A percentile compares a stretch with the other conserved stretches of the same genome.
phyloP scores from a whole-genome alignment of 1,140 invertebrate genomes.

The Drosophila murphyi region DNA sequence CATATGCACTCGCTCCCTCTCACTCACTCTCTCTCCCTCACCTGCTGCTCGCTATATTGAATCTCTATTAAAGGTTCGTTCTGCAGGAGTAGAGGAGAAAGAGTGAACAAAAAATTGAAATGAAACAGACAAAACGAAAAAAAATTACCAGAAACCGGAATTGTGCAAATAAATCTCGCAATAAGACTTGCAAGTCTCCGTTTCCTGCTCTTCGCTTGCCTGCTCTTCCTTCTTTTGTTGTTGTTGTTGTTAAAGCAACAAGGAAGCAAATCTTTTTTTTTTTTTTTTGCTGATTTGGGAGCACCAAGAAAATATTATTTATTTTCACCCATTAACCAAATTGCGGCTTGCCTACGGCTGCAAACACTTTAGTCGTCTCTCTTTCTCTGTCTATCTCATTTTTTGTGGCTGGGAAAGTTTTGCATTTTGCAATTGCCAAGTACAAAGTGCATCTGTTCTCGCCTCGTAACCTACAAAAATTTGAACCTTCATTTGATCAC shows the following conservation, averaged over 20 bases:
- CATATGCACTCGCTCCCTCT: conserved; percentile 17
- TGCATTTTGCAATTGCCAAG: conserved; percentile 32
- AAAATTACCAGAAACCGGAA: conserved; percentile 74
- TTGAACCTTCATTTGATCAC: conserved; percentile 52
- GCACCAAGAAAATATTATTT: conserved; percentile 71
- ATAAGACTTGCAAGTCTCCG: conserved; percentile 42
- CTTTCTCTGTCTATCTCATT: conserved; percentile 11
- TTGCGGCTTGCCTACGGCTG: conserved; percentile 51
- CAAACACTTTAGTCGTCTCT: conserved; percentile 7
- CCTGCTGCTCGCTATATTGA: background rate
- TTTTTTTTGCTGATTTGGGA: conserved; percentile 46
- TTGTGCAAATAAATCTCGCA: conserved; percentile 83
- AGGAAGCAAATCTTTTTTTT: conserved; percentile 60
- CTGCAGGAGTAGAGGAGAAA: conserved; percentile 10
- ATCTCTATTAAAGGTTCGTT: conserved; percentile 45
- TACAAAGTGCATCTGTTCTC: conserved; percentile 43
- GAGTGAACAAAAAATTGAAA: conserved; percentile 64
- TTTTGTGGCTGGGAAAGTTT: conserved; percentile 35
- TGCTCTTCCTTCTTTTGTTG: conserved; percentile 5
- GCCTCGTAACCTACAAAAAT: conserved; percentile 73
- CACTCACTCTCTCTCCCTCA: background rate
- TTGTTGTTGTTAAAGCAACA: conserved; percentile 26
- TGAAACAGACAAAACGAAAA: conserved; percentile 52
- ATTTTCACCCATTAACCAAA: conserved; percentile 77
- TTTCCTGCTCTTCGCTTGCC: conserved; percentile 36